A percentile compares a stretch with the other conserved stretches of the same genome.
These are phyloP conservation scores for Oncorhynchus clarkii DNA, from an alignment of 2,113 vertebrate species.

Conservation along the genomic window DNA sequence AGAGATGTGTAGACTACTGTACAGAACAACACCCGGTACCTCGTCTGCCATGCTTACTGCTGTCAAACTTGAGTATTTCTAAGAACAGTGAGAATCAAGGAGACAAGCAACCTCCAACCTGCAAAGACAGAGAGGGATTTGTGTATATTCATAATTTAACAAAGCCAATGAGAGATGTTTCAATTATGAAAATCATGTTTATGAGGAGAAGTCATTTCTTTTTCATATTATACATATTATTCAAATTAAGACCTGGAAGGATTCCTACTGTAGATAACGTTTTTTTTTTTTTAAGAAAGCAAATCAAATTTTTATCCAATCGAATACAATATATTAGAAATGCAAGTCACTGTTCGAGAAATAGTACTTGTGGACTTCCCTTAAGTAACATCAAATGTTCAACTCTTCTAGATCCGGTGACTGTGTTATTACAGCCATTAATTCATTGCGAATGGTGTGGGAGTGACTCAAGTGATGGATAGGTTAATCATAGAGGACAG, in stretches of 20 bases:
- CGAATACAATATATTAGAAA: background rate
- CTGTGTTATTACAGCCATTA: background rate
- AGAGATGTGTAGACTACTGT: too few species aligned
- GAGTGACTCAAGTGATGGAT: conserved; percentile 18
- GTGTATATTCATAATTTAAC: too few species aligned
- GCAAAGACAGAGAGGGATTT: too few species aligned
- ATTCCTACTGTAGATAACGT: background rate
- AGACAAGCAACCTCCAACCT: too few species aligned
- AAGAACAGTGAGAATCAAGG: too few species aligned
- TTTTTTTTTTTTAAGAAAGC: background rate
- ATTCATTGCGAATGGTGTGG: conserved; percentile 21
- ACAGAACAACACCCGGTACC: too few species aligned
- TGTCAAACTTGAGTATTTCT: too few species aligned
- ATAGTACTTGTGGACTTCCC: background rate
- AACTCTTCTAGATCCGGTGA: conserved; percentile 3
- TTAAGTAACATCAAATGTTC: background rate
- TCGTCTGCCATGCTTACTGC: too few species aligned
- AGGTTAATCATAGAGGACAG: conserved; percentile 32
- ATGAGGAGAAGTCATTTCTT: too few species aligned
- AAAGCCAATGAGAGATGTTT: too few species aligned
- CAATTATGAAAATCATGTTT: too few species aligned
- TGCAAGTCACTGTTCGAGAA: background rate
- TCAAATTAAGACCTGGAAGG: background rate
- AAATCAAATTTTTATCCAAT: background rate
- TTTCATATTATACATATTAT: background rate